Conservation (phyloP, 2,888 invertebrate species). For the Tupiocoris notatus region DNA sequence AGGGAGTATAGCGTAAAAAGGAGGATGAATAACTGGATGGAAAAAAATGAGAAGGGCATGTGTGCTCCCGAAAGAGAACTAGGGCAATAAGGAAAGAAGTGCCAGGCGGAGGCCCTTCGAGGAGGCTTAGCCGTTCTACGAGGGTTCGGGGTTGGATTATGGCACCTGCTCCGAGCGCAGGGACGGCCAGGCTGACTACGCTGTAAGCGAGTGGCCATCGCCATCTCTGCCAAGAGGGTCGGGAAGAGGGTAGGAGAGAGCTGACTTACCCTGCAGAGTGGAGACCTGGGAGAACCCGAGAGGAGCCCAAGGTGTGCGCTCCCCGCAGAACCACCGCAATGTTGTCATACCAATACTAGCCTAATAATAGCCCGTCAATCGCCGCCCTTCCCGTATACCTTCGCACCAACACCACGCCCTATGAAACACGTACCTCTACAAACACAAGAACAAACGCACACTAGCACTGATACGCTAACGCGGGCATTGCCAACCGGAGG, state of each 20-base stretch:
- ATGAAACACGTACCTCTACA: too few relatives aligned
- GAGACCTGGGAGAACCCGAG: background rate
- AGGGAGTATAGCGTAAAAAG: background rate
- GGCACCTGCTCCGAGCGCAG: background rate
- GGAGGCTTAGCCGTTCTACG: background rate
- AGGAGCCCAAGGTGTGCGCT: background rate
- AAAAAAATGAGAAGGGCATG: background rate
- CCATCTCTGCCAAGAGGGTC: background rate
- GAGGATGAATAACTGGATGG: background rate
- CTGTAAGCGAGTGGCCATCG: background rate
- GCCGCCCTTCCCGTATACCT: background rate
- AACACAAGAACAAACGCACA: background rate
- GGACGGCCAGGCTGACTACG: too few relatives aligned
- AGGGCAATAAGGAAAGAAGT: too few relatives aligned
- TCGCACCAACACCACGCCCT: background rate
- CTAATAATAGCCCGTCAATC: background rate
- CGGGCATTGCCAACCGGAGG: background rate
- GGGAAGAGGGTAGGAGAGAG: background rate
- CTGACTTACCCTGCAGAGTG: background rate
- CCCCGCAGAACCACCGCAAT: background rate
- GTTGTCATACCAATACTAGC: background rate
- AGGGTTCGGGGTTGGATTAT: background rate
- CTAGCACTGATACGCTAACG: background rate
- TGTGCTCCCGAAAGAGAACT: background rate
- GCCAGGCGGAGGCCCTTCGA: background rate